These are phyloP conservation scores for Dendroctonus valens DNA, from an alignment of 1,140 invertebrate species.

Conservation along the genomic window DNA sequence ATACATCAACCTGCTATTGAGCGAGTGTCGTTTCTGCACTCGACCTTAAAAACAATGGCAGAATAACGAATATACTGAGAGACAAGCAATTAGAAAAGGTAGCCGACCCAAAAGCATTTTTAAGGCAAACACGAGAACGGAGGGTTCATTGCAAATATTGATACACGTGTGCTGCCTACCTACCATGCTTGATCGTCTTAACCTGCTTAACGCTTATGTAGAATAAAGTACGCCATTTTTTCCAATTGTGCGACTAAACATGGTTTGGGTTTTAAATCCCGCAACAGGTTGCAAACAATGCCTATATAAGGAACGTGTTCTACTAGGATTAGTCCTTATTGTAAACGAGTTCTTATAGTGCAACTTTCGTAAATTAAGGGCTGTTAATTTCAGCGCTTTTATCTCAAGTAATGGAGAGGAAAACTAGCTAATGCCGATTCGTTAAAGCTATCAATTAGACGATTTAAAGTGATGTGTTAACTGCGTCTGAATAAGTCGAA, in stretches of 20 bases:
- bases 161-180: conserved; percentile 26
- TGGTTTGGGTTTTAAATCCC: conserved; percentile 24
- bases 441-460: too few relatives aligned
- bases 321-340: too few relatives aligned
- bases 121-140: conserved; percentile 28
- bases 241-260: conserved; percentile 15
- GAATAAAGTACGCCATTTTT: conserved; percentile 17
- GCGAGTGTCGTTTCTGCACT: conserved; percentile 14
- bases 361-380: too few relatives aligned
- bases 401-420: too few relatives aligned
- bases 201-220: conserved; percentile 27
- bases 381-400: too few relatives aligned
- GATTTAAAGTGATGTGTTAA: too few relatives aligned
- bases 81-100: conserved; percentile 24
- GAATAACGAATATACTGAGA: conserved; percentile 18
- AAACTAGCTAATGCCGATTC: too few relatives aligned
- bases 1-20: conserved; percentile 14
- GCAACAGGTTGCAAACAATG: neutral
- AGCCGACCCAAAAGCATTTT: conserved; percentile 31
- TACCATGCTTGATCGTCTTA: conserved; percentile 27
- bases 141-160: conserved; percentile 27
- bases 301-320: too few relatives aligned
- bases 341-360: too few relatives aligned
- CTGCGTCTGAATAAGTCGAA: too few relatives aligned
- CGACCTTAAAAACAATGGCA: conserved; percentile 22